Base-by-base conservation (phyloP, 2,797 vertebrate genomes). In the Acipenser transmontanus region DNA sequence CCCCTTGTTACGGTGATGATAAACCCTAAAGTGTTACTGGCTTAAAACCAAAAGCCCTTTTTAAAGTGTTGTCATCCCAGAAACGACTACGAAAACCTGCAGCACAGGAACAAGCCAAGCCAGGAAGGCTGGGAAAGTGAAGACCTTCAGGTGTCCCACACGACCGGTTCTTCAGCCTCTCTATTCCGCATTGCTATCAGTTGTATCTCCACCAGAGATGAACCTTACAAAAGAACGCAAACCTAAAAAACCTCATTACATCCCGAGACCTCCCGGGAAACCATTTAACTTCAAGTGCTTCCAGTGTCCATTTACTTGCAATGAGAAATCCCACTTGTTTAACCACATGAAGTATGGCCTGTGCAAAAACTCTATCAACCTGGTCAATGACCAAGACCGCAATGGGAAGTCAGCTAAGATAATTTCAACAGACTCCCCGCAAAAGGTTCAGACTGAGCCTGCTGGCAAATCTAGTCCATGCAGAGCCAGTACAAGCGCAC, bases 261-360 rank as follows among this genome's bases (percentile, higher is more conserved):
- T 98, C 77, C 97, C 97, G 3, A 82, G 97, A 63, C 97, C 97
- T 2, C 94, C 94, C 0, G 97, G 97, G 66, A 99, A 99, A 72
- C 97, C 96, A 0, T 99, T 94, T 82, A 98, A 96, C 80, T 99
- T 98, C 80, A 98, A 98, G 82, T 99, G 97, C 70, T 99, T 99
- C 88, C 97, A 99, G 70, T 99, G 97, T 65, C 97, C 97, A 14
- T 99, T 99, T 70, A 99, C 97, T 14, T 99, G 97, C 89, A 98
- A 98, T 0, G 95, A 97, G 77, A 99, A 99, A 85, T 98, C 96
- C 6, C 97, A 99, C 62, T 94, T 99, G 66, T 99, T 98, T 68
- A 99, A 99, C 78, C 97, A 99, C 71, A 98, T 99, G 96, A 99
- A 99, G 80, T 99, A 99, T 0, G 93, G 98, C 59, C 88, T 99